These are phyloP conservation scores for Pseudorhombus dupliciocellatus DNA, from an alignment of 2,113 vertebrate genomes.

Conservation along the genomic window DNA sequence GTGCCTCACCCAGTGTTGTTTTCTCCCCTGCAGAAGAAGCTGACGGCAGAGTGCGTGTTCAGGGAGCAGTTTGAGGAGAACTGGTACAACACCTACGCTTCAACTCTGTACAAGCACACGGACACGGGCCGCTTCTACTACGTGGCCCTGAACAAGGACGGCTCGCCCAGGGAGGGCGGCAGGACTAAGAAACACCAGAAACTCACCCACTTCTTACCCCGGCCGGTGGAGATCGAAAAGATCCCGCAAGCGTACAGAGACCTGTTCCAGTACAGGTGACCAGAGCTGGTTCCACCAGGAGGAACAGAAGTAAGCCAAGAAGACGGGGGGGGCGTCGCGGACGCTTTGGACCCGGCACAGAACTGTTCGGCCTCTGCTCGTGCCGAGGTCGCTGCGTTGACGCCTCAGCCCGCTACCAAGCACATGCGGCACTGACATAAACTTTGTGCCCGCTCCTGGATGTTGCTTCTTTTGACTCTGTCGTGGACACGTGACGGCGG, in stretches of 20 bases:
- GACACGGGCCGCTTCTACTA: constrained; percentile 96
- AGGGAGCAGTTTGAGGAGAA: constrained; percentile 99
- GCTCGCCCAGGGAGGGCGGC: constrained; percentile 93
- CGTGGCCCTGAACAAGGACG: constrained; percentile 97
- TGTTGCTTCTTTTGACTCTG: constrained; percentile 56
- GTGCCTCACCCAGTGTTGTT: background rate
- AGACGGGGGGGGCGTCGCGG: constrained; percentile 29
- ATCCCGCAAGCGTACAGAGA: constrained; percentile 93
- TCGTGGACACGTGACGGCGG: constrained; percentile 55
- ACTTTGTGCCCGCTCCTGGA: constrained; percentile 73
- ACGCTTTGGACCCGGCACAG: constrained; percentile 46
- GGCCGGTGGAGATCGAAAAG: constrained; percentile 94
- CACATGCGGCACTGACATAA: constrained; percentile 71
- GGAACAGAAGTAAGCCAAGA: constrained; percentile 17
- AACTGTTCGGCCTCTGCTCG: constrained; percentile 59
- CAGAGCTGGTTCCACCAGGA: constrained; percentile 51
- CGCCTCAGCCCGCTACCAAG: constrained; percentile 54
- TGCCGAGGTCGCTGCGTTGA: constrained; percentile 67
- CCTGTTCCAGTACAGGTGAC: constrained; percentile 95
- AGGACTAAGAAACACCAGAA: constrained; percentile 99
- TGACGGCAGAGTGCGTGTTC: constrained; percentile 95
- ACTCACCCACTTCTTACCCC: constrained; percentile 95
- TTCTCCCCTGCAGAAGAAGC: constrained; percentile 90
- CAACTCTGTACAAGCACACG: constrained; percentile 92
- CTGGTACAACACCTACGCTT: constrained; percentile 99